Conservation (phyloP, 2,113 vertebrate species). For the Notarius quadriscutis region DNA sequence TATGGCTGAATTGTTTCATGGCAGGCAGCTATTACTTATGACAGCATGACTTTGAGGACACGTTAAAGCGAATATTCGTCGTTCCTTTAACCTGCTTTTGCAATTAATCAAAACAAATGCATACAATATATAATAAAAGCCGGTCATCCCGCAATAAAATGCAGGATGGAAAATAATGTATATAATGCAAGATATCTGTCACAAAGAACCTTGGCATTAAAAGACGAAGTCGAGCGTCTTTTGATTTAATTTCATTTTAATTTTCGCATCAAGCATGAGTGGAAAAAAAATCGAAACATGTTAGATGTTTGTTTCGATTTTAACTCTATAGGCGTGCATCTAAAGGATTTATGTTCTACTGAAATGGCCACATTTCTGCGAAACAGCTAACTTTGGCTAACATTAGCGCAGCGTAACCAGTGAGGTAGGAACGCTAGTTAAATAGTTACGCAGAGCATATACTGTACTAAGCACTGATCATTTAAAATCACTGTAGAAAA, state of each 20-base stretch:
- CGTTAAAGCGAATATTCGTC: constrained; percentile 56
- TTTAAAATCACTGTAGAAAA: too few relatives aligned
- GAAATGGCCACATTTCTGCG: too few relatives aligned
- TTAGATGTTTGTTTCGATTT: too few relatives aligned
- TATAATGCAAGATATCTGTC: background rate
- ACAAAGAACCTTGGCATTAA: background rate
- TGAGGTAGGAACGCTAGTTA: too few relatives aligned
- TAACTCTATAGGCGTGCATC: too few relatives aligned
- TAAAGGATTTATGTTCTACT: too few relatives aligned
- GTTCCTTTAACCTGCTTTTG: constrained; percentile 66
- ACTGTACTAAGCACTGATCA: too few relatives aligned
- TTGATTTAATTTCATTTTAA: background rate
- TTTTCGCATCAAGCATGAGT: background rate
- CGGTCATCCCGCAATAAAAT: constrained; percentile 51
- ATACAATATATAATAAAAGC: constrained; percentile 62
- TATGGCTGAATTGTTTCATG: background rate
- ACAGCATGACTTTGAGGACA: constrained; percentile 30
- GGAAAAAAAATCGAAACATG: too few relatives aligned
- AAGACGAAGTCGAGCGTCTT: background rate
- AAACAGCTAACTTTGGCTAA: too few relatives aligned
- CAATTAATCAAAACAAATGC: constrained; percentile 75
- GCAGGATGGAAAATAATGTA: background rate
- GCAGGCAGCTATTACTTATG: background rate
- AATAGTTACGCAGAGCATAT: too few relatives aligned
- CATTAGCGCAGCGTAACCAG: too few relatives aligned